These are phyloP conservation scores for Gandaritis pyraliata DNA, from an alignment of 2,888 invertebrate genomes.

Conservation along the genomic window DNA sequence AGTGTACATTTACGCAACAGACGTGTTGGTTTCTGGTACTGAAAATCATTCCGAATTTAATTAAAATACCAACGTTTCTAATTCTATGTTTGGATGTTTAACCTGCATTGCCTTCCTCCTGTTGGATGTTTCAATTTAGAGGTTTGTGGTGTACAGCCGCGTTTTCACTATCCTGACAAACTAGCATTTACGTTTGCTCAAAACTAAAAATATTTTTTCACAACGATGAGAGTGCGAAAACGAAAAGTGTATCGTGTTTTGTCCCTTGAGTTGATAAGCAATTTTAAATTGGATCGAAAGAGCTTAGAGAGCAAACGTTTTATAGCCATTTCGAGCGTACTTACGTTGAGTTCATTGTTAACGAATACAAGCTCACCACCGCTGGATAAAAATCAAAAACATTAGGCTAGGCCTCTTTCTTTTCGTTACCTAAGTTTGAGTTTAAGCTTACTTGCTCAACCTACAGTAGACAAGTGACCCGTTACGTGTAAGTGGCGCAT, in stretches of 20 bases:
- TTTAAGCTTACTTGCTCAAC: neutral
- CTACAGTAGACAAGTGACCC: neutral
- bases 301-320: too few species aligned
- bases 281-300: too few species aligned
- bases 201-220: neutral
- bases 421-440: too few species aligned
- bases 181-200: neutral
- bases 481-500: constrained; percentile 16
- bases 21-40: neutral
- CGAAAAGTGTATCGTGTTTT: too few species aligned
- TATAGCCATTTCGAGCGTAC: too few species aligned
- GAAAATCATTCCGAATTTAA: constrained; percentile 3
- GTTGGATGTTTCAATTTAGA: constrained; percentile 4
- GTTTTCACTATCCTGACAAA: neutral
- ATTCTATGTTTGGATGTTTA: constrained; percentile 9
- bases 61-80: constrained; percentile 8
- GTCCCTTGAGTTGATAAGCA: too few species aligned
- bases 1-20: constrained; percentile 3
- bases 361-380: too few species aligned
- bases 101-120: constrained; percentile 1
- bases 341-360: too few species aligned
- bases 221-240: neutral
- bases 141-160: neutral
- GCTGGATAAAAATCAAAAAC: too few species aligned
- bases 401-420: too few species aligned